Evolutionary conservation across 2,888 invertebrate genomes (phyloP).

Genomic region (Syritta pipiens): DNA sequence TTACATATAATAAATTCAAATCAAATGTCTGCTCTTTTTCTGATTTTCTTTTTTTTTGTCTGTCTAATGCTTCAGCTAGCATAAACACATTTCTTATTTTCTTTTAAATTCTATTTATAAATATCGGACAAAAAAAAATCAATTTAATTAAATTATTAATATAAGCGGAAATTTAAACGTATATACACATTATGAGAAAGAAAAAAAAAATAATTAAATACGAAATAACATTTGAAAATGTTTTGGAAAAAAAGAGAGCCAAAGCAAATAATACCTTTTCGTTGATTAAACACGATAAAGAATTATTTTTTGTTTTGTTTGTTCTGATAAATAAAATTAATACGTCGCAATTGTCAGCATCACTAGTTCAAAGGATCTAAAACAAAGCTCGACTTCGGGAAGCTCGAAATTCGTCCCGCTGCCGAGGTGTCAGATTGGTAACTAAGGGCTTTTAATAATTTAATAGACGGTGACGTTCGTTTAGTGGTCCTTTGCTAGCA

Average conservation of each 20-base stretch:
- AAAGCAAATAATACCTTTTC: conserved; percentile 20
- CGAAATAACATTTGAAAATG: conserved; percentile 54
- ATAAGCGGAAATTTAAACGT: conserved; percentile 44
- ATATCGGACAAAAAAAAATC: conserved; percentile 37
- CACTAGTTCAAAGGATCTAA: conserved; percentile 76
- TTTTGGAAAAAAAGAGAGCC: conserved; percentile 23
- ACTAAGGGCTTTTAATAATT: conserved; percentile 38
- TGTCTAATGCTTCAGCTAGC: conserved; percentile 20
- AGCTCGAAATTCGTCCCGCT: conserved; percentile 1
- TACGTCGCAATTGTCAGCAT: conserved; percentile 76
- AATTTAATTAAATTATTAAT: conserved; percentile 32
- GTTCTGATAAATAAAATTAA: conserved; percentile 53
- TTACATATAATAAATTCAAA: conserved; percentile 50
- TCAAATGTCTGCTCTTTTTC: conserved; percentile 27
- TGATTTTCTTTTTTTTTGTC: background rate
- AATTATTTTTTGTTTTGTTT: too few relatives aligned
- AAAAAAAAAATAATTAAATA: conserved; percentile 35
- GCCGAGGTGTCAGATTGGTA: conserved; percentile 26
- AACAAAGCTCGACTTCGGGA: conserved; percentile 34
- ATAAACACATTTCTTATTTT: conserved; percentile 37
- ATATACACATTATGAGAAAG: conserved; percentile 53
- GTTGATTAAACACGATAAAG: conserved; percentile 30
- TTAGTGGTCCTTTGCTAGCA: conserved; percentile 77
- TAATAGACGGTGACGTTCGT: conserved; percentile 37
- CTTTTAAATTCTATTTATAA: conserved; percentile 48